A percentile compares a stretch with the other conserved stretches of the same genome.
Conservation (phyloP, 2,797 vertebrate species). For the Mormyrus proboscirostris region DNA sequence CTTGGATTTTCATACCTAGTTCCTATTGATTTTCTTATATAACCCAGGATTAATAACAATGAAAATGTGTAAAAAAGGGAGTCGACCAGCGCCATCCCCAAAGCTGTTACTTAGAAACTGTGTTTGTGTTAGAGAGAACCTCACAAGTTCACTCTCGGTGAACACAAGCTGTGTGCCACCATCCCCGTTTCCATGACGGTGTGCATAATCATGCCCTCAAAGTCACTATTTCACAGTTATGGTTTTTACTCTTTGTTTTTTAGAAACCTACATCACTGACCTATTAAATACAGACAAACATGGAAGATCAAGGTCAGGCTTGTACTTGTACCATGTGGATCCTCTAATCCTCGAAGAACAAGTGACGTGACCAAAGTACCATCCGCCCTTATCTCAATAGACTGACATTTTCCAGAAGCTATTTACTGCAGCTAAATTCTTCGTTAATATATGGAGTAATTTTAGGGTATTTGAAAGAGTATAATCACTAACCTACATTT, state of each 20-base stretch:
- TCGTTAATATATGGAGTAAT: not conserved
- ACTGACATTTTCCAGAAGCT: not conserved
- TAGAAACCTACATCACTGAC: not conserved
- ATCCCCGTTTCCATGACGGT: not conserved
- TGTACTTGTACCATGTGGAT: not conserved
- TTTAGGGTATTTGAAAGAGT: not conserved
- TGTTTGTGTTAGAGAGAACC: not conserved
- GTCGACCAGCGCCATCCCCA: not conserved
- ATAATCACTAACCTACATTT: not conserved
- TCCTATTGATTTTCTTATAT: constrained; percentile 34
- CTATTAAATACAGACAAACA: not conserved
- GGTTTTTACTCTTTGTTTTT: not conserved
- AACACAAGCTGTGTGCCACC: not conserved
- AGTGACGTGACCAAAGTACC: not conserved
- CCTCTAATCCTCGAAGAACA: not conserved
- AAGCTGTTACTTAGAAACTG: not conserved
- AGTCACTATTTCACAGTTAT: not conserved
- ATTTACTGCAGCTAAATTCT: not conserved
- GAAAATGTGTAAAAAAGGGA: constrained; percentile 9
- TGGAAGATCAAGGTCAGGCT: not conserved
- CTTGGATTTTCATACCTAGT: constrained; percentile 40
- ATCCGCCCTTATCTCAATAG: not conserved
- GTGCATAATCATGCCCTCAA: not conserved
- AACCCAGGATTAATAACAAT: constrained; percentile 25
- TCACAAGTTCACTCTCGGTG: not conserved